Percentiles rank a stretch among this genome's conserved stretches.
Evolutionary conservation across 2,888 invertebrate genomes (phyloP).

Genomic region (Oconnorella tubifera): DNA sequence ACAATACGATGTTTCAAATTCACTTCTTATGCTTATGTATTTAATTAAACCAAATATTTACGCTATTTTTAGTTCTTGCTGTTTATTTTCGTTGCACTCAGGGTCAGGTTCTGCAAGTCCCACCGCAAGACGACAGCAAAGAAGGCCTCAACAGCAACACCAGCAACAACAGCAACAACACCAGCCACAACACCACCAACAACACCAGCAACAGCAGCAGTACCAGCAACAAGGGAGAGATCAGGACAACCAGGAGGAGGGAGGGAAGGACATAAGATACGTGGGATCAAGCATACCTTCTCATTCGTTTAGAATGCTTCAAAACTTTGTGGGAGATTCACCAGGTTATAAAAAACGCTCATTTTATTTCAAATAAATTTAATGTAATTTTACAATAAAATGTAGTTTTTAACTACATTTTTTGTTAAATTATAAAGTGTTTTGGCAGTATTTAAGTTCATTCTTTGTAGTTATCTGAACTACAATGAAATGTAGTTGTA

Average conservation of each 20-base stretch:
- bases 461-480: too few relatives aligned
- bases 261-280: conserved; percentile 50
- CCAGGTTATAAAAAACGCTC: neutral
- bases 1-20: too few relatives aligned
- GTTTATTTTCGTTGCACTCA: too few relatives aligned
- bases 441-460: too few relatives aligned
- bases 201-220: conserved; percentile 10
- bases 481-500: too few relatives aligned
- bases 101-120: conserved; percentile 1
- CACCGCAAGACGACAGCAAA: neutral
- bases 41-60: too few relatives aligned
- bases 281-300: conserved; percentile 62
- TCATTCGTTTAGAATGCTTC: conserved; percentile 64
- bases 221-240: conserved; percentile 28
- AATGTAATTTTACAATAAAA: too few relatives aligned
- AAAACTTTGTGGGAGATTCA: conserved; percentile 41
- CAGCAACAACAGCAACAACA: conserved; percentile 10
- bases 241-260: conserved; percentile 42
- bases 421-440: too few relatives aligned
- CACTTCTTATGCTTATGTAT: too few relatives aligned
- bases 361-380: neutral
- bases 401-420: too few relatives aligned
- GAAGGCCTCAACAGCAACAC: neutral
- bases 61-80: too few relatives aligned
- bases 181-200: conserved; percentile 17